These are phyloP conservation scores for Priocnemis perturbator DNA, from an alignment of 2,888 invertebrate genomes.

Conservation along the genomic window DNA sequence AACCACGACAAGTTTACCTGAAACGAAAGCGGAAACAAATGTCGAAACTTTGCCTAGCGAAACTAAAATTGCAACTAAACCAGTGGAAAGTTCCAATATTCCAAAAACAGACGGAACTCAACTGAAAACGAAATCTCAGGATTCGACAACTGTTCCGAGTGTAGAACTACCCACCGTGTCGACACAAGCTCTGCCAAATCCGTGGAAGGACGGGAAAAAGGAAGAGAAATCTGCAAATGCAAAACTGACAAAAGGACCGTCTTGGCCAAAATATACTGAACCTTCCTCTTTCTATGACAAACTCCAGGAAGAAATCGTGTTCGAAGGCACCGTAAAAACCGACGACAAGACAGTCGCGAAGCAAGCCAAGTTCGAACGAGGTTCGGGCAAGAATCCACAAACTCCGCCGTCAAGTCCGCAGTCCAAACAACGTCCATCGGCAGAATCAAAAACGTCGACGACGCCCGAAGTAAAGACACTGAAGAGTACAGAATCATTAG, in stretches of 20 bases:
- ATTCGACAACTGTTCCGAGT: neutral
- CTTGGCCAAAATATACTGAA: constrained; percentile 29
- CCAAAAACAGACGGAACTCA: neutral
- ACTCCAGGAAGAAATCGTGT: constrained; percentile 34
- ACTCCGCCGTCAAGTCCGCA: neutral
- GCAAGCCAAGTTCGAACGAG: neutral
- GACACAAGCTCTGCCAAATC: neutral
- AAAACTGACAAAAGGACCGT: constrained; percentile 18
- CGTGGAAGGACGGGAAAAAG: neutral
- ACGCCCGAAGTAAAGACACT: neutral
- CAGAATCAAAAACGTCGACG: neutral
- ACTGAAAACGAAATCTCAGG: neutral
- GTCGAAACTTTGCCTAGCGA: neutral
- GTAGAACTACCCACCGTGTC: neutral
- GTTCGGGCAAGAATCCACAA: too few relatives aligned
- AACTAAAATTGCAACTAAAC: constrained; percentile 9
- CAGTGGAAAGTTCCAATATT: neutral
- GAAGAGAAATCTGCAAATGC: neutral
- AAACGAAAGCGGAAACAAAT: too few relatives aligned
- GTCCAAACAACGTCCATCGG: neutral
- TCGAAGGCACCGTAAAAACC: constrained; percentile 14
- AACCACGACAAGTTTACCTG: neutral
- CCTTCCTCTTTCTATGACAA: constrained; percentile 21
- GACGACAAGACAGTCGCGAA: constrained; percentile 4
- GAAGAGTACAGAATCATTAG: neutral